Base-by-base conservation (phyloP, 2,888 invertebrate species). In the Cataglyphis altisquamis region DNA sequence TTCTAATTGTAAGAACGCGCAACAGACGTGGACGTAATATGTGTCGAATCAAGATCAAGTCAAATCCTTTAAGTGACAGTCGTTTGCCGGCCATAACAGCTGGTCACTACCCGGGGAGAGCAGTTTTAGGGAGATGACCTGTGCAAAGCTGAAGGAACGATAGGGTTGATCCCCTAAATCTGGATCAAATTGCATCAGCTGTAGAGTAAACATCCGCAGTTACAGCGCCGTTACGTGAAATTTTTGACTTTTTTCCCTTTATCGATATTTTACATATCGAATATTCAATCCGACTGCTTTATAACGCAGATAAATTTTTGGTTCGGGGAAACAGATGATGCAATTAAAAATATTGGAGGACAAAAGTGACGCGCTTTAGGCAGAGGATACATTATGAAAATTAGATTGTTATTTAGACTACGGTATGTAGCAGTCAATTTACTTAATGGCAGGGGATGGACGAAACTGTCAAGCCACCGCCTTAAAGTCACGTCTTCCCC, bases 61-160 rank as follows among this genome's bases (percentile, higher is more conserved):
- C 87, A 89, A 88, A 86, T 87, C 86, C 88, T 88, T 83, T 82
- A 85, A 86, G 67, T 84, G 90, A 89, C 91, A 91, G 90, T 86
- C 89, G 89, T 85, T 85, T 80, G 86, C 91, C 91, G 93, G 93
- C 92, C 90, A 90, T 90, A 89, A 91, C 94, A 94, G 92, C 92
- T 93, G 94, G 93, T 91, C 92, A 92, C 90, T 90, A 84, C 67
- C 75, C 85, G 68, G 84, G 87, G 85, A 88, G 70, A 88, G 73
- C 86, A 70, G 82, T 67, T 85, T 74, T 55, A 66, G 84, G 84
- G 67, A 89, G 41, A 70, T 72, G 78, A 88, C 87, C 88, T 87
- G 86, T 82, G 74, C 82, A 84, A 83, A 83, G 84, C 67, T 68
- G 62, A 67, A 72, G 60, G 85, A 84, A 86, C 84, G 91, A 91